Base-by-base conservation (phyloP, 2,797 vertebrate genomes). In the Urosaurus nigricauda region DNA sequence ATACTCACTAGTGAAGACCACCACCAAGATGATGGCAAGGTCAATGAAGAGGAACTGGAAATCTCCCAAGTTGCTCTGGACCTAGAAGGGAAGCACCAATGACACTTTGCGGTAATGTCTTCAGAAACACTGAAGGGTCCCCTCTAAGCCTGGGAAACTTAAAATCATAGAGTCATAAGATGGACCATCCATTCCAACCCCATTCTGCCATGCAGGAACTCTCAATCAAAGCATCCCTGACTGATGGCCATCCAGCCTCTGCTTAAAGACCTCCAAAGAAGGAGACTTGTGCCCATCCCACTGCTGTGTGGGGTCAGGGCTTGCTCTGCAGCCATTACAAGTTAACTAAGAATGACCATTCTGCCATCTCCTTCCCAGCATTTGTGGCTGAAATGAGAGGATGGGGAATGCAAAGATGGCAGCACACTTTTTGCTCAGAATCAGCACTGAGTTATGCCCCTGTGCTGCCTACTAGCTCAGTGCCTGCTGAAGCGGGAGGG, bases 31-130 rank as follows among this genome's bases (percentile, higher is more conserved):
- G 97, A 99, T 99, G 92, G 98, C 98, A 91, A 99, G 97, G 93
- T 99, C 99, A 70, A 99, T 99, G 95, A 99, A 99, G 93, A 99
- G 98, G 96, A 99, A 99, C 97, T 99, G 99, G 93, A 99, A 98
- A 88, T 99, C 99, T 93, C 99, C 99, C 68, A 99, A 96, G 95
- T 99, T 99, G 97, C 98, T 99, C 92, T 97, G 95, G 90, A 99
- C 98, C 99, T 99, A 94, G 65, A 94, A 86, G 92, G 80, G 91
- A 94, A 93, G 58, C 71, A 92, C 40, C 91, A 43, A 4, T 32
- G 29, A 86, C 85, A 84, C 0, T 56, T 29, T 7, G 9, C 29
- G 12, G 32, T 5, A 24, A 47, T 3, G 14, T 12, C 16, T 12
- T 43, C 9, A 24, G 8, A 21, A 12, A 8, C 29, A 7, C 11